Conservation (phyloP, 1,140 invertebrate species). For the Saccostrea echinata region DNA sequence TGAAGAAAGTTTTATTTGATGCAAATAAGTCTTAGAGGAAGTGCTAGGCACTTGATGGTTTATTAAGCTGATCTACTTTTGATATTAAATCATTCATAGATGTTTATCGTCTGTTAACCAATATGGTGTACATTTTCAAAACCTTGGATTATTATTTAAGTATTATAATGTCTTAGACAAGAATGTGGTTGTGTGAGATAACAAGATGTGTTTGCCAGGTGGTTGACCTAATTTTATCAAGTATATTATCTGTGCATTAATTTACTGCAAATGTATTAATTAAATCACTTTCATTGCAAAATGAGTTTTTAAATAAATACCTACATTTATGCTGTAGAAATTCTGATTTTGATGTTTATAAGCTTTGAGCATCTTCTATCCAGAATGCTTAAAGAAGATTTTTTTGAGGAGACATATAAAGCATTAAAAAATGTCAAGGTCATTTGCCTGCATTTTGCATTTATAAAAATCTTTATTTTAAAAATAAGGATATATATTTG, state of each 20-base stretch:
- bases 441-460: no score
- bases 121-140: not conserved
- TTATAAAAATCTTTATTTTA: no score
- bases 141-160: not conserved
- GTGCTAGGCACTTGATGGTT: not conserved
- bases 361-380: no score
- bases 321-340: no score
- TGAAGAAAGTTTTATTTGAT: not conserved
- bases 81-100: constrained; percentile 1
- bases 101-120: not conserved
- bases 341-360: no score
- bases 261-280: not conserved
- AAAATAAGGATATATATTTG: no score
- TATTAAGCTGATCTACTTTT: not conserved
- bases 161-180: not conserved
- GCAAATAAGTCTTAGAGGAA: not conserved
- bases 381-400: no score
- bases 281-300: no score
- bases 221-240: constrained; percentile 8
- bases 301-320: no score
- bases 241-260: not conserved
- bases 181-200: not conserved
- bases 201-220: constrained; percentile 3
- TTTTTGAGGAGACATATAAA: no score
- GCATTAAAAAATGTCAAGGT: no score